These are phyloP conservation scores for Sarcophaga rosellei DNA, from an alignment of 2,888 invertebrate genomes.

Conservation along the genomic window DNA sequence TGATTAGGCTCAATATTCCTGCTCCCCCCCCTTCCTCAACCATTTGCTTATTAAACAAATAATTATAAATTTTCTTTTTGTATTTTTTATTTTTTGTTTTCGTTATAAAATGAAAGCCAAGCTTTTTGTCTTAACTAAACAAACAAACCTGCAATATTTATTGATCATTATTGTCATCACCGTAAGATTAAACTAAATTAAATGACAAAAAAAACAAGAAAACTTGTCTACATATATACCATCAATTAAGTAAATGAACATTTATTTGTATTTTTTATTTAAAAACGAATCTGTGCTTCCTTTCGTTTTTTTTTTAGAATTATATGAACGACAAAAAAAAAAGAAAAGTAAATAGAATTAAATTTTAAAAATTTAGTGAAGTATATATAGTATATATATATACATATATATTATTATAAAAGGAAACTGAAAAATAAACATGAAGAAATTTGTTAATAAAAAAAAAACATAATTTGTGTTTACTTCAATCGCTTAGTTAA, in stretches of 20 bases:
- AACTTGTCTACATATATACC: constrained; percentile 26
- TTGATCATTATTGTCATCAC: constrained; percentile 56
- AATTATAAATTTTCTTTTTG: background rate
- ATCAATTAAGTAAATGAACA: constrained; percentile 54
- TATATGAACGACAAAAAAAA: constrained; percentile 57
- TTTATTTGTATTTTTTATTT: constrained; percentile 49
- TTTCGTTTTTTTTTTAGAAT: constrained; percentile 75
- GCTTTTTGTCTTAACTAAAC: constrained; percentile 47
- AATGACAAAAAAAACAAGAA: constrained; percentile 43
- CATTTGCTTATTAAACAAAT: too few species aligned
- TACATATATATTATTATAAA: constrained; percentile 55
- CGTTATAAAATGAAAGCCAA: constrained; percentile 56
- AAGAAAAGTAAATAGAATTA: constrained; percentile 71
- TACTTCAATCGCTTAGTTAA: constrained; percentile 73
- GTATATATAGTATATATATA: constrained; percentile 65
- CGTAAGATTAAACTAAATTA: constrained; percentile 50
- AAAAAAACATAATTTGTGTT: constrained; percentile 48
- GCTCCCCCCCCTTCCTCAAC: background rate
- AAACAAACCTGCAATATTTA: constrained; percentile 58
- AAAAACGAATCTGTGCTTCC: constrained; percentile 78
- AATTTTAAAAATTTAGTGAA: constrained; percentile 78
- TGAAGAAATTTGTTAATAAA: constrained; percentile 67
- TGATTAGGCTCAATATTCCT: too few species aligned
- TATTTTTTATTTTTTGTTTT: constrained; percentile 13
- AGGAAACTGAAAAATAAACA: constrained; percentile 62